phyloP scores from a whole-genome alignment of 1,140 invertebrate species.

The honey bee (Apis mellifera) region Amel_HAv3.1 CM009931.2:17423501-17424000 shows the following conservation, averaged over 20 bases:
- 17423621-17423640: too few species aligned
- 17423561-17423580: too few species aligned
- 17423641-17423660: too few species aligned
- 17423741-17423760: not conserved
- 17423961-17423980: not conserved
- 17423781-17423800: not conserved
- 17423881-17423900: not conserved
- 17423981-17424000: not conserved
- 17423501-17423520: too few species aligned
- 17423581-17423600: too few species aligned
- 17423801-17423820: constrained; percentile 41
- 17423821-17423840: not conserved
- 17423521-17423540: too few species aligned
- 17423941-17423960: not conserved
- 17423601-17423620: too few species aligned
- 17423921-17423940: not conserved
- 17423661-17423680: too few species aligned
- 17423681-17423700: too few species aligned
- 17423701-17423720: too few species aligned
- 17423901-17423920: constrained; percentile 16
- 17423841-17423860: constrained; percentile 19
- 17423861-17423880: too few species aligned
- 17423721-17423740: not conserved
- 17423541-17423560: too few species aligned
- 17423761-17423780: not conserved